phyloP scores from a whole-genome alignment of 2,113 vertebrate species.

The Pyxicephalus adspersus region DNA sequence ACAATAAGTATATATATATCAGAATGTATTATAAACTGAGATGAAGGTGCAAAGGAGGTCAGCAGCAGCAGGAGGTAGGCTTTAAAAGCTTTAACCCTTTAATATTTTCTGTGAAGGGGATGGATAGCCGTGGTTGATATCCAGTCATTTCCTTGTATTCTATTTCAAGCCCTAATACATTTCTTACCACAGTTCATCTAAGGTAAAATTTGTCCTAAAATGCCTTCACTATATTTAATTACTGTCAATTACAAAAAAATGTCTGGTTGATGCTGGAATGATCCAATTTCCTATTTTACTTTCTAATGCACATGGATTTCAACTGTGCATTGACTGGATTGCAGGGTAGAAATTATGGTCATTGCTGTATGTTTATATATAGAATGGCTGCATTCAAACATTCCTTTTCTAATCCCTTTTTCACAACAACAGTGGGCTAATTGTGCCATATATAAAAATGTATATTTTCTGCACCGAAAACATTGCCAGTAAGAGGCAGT shows the following conservation, averaged over 20 bases:
- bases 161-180: neutral
- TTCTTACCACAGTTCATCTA: slow-evolving; percentile 10
- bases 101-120: neutral
- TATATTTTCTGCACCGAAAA: too few relatives aligned
- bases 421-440: too few relatives aligned
- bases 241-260: slow-evolving; percentile 29
- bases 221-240: slow-evolving; percentile 26
- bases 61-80: neutral
- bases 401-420: too few relatives aligned
- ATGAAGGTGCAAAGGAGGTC: too few relatives aligned
- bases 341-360: neutral
- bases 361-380: too few relatives aligned
- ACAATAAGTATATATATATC: too few relatives aligned
- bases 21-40: too few relatives aligned
- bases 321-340: slow-evolving; percentile 1
- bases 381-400: too few relatives aligned
- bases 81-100: neutral
- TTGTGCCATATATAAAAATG: too few relatives aligned
- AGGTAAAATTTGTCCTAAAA: slow-evolving; percentile 39
- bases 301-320: neutral
- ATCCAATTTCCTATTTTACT: slow-evolving; percentile 19
- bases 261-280: slow-evolving; percentile 24
- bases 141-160: neutral
- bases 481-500: too few relatives aligned
- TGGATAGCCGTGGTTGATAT: neutral